Conservation (phyloP, 2,888 invertebrate species). For the Drosophila ezoana region DNA sequence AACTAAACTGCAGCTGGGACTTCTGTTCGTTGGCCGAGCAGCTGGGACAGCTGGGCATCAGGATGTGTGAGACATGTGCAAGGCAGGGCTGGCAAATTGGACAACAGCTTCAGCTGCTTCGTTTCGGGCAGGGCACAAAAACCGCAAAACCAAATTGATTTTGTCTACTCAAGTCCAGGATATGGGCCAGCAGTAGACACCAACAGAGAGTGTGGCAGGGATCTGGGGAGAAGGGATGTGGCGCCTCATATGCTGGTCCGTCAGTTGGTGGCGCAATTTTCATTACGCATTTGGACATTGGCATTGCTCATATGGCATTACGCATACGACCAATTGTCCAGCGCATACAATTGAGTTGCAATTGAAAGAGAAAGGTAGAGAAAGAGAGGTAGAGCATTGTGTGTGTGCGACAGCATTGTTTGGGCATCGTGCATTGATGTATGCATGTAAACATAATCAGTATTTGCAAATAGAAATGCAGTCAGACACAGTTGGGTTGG, state of each 20-base stretch:
- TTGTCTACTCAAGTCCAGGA: slow-evolving; percentile 72
- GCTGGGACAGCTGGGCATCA: slow-evolving; percentile 12
- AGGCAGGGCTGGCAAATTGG: slow-evolving; percentile 51
- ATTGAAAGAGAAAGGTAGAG: neutral
- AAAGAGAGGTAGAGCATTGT: neutral
- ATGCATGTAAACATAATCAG: slow-evolving; percentile 83
- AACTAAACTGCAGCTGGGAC: slow-evolving; percentile 59
- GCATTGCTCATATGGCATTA: slow-evolving; percentile 74
- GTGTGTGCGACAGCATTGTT: slow-evolving; percentile 55
- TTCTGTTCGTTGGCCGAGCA: slow-evolving; percentile 20
- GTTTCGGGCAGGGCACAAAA: slow-evolving; percentile 53
- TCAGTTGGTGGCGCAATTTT: slow-evolving; percentile 68
- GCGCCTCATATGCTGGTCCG: slow-evolving; percentile 24
- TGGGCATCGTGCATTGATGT: slow-evolving; percentile 74
- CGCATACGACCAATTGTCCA: slow-evolving; percentile 75
- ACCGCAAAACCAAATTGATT: slow-evolving; percentile 79
- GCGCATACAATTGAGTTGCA: slow-evolving; percentile 67
- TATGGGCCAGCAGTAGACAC: slow-evolving; percentile 25
- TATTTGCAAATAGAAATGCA: slow-evolving; percentile 78
- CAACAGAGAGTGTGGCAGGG: neutral
- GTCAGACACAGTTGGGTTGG: slow-evolving; percentile 20
- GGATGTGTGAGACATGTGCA: slow-evolving; percentile 43
- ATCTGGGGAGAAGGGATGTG: neutral
- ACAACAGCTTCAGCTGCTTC: slow-evolving; percentile 47
- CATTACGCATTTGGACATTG: slow-evolving; percentile 72